These are phyloP conservation scores for Plusia festucae DNA, from an alignment of 2,888 invertebrate genomes.

Conservation along the genomic window DNA sequence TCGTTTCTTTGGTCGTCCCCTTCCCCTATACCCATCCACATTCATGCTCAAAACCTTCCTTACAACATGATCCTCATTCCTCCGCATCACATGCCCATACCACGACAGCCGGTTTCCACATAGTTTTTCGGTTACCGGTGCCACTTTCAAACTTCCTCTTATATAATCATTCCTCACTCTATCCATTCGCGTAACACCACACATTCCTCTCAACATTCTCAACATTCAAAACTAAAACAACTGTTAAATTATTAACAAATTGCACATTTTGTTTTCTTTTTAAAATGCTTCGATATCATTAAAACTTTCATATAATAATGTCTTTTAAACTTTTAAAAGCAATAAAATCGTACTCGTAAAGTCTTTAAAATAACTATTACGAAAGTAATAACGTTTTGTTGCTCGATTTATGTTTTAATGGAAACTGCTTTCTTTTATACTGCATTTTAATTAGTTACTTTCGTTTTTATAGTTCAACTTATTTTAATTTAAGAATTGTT, in stretches of 20 bases:
- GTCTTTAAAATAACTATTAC: neutral
- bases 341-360: neutral
- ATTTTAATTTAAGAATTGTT: no score
- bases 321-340: neutral
- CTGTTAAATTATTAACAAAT: conserved; percentile 15
- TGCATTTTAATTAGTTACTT: neutral
- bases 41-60: no score
- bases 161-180: no score
- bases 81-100: no score
- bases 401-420: neutral
- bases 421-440: neutral
- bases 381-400: neutral
- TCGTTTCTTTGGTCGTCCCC: no score
- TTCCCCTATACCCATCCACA: no score
- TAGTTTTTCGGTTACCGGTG: no score
- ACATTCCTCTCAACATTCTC: conserved; percentile 8
- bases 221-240: conserved; percentile 14
- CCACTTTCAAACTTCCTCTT: no score
- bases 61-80: no score
- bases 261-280: conserved; percentile 20
- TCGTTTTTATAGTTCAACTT: no score
- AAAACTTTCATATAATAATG: neutral
- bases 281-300: neutral
- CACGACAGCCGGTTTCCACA: no score
- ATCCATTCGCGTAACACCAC: no score